Percentiles rank a stretch among this genome's conserved stretches.
These are phyloP conservation scores for Dendropsophus ebraccatus DNA, from an alignment of 2,113 vertebrate species.

Conservation along the genomic window DNA sequence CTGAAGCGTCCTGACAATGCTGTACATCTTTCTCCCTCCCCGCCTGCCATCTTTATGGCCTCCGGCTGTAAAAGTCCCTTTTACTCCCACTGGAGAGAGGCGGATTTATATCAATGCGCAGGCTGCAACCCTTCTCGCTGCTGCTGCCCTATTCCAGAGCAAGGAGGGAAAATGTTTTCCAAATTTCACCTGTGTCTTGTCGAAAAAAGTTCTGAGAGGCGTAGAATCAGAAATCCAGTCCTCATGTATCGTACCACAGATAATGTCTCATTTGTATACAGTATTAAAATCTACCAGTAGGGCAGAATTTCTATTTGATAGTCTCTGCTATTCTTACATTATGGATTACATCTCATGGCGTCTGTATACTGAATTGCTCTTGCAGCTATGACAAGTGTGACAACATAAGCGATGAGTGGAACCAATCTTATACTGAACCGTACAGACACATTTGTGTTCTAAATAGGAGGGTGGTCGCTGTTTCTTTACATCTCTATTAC, in stretches of 20 bases:
- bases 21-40: constrained; percentile 59
- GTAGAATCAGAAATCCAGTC: not conserved
- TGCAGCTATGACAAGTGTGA: not conserved
- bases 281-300: not conserved
- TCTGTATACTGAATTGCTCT: not conserved
- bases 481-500: not conserved
- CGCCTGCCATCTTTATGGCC: constrained; percentile 59
- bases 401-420: not conserved
- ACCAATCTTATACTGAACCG: not conserved
- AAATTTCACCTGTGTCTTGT: constrained; percentile 20
- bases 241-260: not conserved
- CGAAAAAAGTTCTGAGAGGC: not conserved
- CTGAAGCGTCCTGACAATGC: constrained; percentile 60
- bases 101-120: constrained; percentile 50
- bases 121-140: constrained; percentile 48
- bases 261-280: not conserved
- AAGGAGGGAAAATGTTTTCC: constrained; percentile 7
- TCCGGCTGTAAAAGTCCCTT: constrained; percentile 59
- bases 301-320: not conserved
- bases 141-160: constrained; percentile 27
- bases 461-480: not conserved
- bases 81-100: constrained; percentile 59
- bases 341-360: not conserved
- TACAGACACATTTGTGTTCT: not conserved
- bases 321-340: not conserved